phyloP scores from a whole-genome alignment of 2,113 vertebrate species.

The Cacatua alba region DNA sequence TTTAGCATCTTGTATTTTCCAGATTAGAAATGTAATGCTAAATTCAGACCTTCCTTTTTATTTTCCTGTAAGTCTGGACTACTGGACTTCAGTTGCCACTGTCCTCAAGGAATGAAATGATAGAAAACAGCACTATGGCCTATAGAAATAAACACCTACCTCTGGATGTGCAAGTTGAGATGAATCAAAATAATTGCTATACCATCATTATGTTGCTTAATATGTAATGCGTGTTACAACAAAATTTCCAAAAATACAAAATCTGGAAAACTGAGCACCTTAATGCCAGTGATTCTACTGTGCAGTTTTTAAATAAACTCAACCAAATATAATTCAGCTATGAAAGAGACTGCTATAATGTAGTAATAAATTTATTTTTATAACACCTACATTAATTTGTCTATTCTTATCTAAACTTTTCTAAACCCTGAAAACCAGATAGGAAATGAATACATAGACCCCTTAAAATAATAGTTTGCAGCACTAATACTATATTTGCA shows the following conservation, averaged over 20 bases:
- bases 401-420: not conserved
- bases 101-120: not conserved
- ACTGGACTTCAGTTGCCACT: not conserved
- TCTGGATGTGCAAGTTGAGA: not conserved
- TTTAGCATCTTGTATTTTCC: not conserved
- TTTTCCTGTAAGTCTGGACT: not conserved
- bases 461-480: not conserved
- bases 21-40: not conserved
- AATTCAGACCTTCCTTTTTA: not conserved
- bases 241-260: not conserved
- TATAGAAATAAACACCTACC: not conserved
- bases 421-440: not conserved
- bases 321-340: not conserved
- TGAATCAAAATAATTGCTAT: not conserved
- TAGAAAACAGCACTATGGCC: not conserved
- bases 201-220: not conserved
- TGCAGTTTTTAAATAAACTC: not conserved
- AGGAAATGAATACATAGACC: not conserved
- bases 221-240: not conserved
- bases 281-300: not conserved
- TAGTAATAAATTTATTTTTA: not conserved
- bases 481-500: not conserved
- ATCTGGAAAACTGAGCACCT: not conserved
- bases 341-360: not conserved
- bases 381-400: not conserved